phyloP scores from a whole-genome alignment of 2,797 vertebrate genomes.

The Enteromius afrohamiltoni region DNA sequence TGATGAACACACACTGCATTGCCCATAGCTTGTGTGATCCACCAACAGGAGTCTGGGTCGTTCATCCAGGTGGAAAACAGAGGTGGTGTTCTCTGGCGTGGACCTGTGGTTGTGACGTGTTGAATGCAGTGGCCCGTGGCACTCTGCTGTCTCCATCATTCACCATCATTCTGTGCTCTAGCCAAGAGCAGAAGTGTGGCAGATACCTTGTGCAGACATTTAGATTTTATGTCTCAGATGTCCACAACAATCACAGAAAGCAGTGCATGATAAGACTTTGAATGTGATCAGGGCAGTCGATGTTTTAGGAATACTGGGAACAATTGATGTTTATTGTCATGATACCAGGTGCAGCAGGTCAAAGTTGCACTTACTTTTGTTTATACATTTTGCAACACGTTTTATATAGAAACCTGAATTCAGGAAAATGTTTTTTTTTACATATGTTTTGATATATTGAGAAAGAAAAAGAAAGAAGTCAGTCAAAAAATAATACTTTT shows the following conservation, averaged over 20 bases:
- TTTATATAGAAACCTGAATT: not conserved
- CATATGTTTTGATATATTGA: not conserved
- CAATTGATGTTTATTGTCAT: not conserved
- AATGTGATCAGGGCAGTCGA: not conserved
- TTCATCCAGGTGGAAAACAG: constrained; percentile 29
- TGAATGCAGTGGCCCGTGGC: not conserved
- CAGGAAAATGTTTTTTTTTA: not conserved
- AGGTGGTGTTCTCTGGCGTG: constrained; percentile 9
- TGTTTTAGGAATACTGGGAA: not conserved
- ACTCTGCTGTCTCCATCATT: constrained; percentile 36
- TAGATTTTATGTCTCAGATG: constrained; percentile 18
- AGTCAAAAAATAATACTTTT: not conserved
- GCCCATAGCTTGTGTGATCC: not conserved
- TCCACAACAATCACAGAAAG: not conserved
- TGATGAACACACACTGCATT: constrained; percentile 1
- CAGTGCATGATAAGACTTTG: not conserved
- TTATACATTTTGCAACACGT: not conserved
- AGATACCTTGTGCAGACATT: constrained; percentile 2
- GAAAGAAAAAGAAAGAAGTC: not conserved
- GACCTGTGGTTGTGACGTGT: constrained; percentile 21
- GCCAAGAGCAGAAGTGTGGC: constrained; percentile 5
- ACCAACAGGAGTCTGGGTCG: not conserved
- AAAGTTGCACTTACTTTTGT: not conserved
- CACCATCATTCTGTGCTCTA: constrained; percentile 32
- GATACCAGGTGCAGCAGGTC: not conserved